Percentiles rank a stretch among this genome's conserved stretches.
phyloP scores from a whole-genome alignment of 2,797 vertebrate species.

The Cossypha heuglini region DNA sequence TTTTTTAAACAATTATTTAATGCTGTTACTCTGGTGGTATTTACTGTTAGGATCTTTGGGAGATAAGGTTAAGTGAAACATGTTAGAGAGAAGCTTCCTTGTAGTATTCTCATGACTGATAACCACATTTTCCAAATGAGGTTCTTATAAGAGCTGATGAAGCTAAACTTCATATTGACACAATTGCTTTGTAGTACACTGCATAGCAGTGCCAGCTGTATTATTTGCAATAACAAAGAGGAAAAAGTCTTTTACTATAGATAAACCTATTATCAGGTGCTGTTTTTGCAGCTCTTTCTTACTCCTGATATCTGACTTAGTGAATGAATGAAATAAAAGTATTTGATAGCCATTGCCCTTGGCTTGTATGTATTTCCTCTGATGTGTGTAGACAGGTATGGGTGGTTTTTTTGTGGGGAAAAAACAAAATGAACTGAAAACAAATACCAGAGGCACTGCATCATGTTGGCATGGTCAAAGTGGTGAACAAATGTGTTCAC shows the following conservation, averaged over 20 bases:
- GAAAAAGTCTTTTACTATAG: not conserved
- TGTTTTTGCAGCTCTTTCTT: not conserved
- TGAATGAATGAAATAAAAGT: not conserved
- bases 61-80: not conserved
- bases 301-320: not conserved
- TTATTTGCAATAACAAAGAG: not conserved
- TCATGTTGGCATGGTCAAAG: not conserved
- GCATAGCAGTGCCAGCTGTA: not conserved
- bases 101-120: not conserved
- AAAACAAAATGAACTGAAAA: not conserved
- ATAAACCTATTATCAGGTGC: not conserved
- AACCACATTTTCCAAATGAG: not conserved
- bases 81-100: not conserved
- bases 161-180: not conserved
- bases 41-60: not conserved
- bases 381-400: not conserved
- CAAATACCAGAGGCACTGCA: not conserved
- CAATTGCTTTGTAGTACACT: not conserved
- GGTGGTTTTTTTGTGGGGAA: accelerated
- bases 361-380: not conserved
- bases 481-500: not conserved
- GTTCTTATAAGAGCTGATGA: not conserved
- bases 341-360: not conserved
- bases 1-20: not conserved
- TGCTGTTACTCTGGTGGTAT: not conserved